Conservation (phyloP, 2,113 vertebrate genomes). For the Melozone crissalis region DNA sequence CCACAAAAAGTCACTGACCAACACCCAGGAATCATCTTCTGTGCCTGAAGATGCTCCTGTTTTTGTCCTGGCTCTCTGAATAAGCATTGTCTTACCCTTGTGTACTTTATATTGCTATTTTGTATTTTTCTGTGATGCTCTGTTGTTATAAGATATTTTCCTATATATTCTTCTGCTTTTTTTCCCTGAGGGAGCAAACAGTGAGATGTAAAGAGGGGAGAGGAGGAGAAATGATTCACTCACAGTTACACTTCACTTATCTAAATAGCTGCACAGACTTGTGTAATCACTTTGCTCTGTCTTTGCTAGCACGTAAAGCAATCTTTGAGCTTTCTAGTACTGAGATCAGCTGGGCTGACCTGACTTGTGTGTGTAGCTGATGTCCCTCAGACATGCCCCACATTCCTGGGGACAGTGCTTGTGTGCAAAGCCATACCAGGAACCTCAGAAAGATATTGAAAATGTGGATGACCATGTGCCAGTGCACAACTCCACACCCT, state of each 20-base stretch:
- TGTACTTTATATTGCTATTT: neutral
- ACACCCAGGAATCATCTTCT: neutral
- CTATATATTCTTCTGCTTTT: neutral
- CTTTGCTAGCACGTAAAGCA: neutral
- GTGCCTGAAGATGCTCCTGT: neutral
- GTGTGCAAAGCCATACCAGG: neutral
- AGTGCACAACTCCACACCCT: accelerated
- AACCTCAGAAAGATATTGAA: neutral
- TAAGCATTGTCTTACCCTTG: neutral
- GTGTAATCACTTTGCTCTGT: neutral
- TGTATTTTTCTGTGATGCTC: neutral
- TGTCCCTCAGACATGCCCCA: neutral
- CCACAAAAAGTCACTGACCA: neutral
- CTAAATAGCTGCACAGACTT: neutral
- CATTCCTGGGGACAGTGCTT: neutral
- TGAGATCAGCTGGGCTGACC: neutral
- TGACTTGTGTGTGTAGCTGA: neutral
- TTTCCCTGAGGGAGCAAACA: neutral
- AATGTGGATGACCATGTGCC: neutral
- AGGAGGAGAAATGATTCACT: neutral
- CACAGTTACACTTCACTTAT: neutral
- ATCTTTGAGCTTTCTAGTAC: neutral
- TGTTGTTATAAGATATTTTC: neutral
- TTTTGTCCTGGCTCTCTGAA: neutral
- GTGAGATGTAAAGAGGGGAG: neutral